Evolutionary conservation across 2,113 vertebrate species (phyloP), one percentile per base, ranked within the genome.

Genomic region (Sinocyclocheilus anophthalmus): DNA sequence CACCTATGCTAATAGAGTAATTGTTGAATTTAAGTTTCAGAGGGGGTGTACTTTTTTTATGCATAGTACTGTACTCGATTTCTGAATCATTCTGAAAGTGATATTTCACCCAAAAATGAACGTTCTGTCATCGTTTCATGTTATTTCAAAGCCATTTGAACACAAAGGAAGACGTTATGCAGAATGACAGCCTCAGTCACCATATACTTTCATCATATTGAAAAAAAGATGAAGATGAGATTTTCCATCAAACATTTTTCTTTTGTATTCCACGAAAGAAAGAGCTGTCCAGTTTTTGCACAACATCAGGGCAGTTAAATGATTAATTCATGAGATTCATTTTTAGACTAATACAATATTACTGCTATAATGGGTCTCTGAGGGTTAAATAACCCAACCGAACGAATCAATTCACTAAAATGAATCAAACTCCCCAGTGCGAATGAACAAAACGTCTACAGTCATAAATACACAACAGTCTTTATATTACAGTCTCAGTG

Each of bases 401-500:
- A 42, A 73, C 2, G 42, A 73, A 45, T 11, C 16, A 39, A 73
- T 18, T 72, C 30, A 73, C 30, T 73, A 39, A 73, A 42, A 12
- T n/a, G 18, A 73, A 42, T 45, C 70, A n/a, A 22, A 73, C 37
- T 73, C 20, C 20, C 10, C 42, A 24, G 6, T 45, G 37, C 39
- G 13, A 75, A 73, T 24, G 42, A 76, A 24, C 73, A 76, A 50
- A 50, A 30, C 30, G 4, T 33, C 26, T 55, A 10, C 50, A 5
- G 9, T 53, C 16, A 55, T 33, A 77, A 33, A 77, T 55, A 33
- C 75, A 55, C 75, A 55, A 26, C 20, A 0, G 75, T 55, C 24
- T 77, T 33, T 55, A 55, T 89, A 86, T 90, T 73, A 88, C 59
- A 72, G 87, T 89, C 88, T 90, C 89, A 91, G 88, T 79, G 87